Conservation (phyloP, 2,888 invertebrate genomes). For the Byasa hedistus region DNA sequence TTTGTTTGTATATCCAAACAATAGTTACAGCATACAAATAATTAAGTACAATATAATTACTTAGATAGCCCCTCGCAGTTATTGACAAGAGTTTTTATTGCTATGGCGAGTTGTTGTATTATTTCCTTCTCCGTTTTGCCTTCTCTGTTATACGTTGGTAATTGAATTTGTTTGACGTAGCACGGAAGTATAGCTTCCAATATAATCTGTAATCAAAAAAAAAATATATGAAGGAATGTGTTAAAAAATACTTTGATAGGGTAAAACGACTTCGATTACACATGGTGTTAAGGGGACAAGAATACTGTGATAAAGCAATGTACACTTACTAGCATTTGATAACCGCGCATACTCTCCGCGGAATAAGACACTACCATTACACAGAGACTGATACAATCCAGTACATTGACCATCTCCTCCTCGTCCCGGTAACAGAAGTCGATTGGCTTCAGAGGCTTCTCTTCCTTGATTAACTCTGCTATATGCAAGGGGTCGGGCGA, state of each 20-base stretch:
- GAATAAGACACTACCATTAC: constrained; percentile 99
- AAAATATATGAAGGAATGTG: neutral
- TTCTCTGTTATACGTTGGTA: constrained; percentile 92
- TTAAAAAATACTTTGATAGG: too few relatives aligned
- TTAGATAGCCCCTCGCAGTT: constrained; percentile 98
- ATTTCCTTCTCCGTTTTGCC: constrained; percentile 96
- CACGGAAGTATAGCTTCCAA: constrained; percentile 97
- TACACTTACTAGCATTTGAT: constrained; percentile 90
- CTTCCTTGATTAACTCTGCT: constrained; percentile 93
- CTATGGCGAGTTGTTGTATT: constrained; percentile 94
- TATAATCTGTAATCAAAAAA: constrained; percentile 84
- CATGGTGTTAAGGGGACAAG: too few relatives aligned
- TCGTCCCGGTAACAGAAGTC: constrained; percentile 99
- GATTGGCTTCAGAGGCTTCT: constrained; percentile 94
- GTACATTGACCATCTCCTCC: constrained; percentile 96
- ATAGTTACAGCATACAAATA: too few relatives aligned
- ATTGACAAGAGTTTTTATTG: constrained; percentile 96
- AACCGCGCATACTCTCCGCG: constrained; percentile 94
- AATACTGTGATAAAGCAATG: constrained; percentile 9
- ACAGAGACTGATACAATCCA: constrained; percentile 98
- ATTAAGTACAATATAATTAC: constrained; percentile 83
- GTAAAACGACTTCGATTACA: too few relatives aligned
- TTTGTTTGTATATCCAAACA: too few relatives aligned
- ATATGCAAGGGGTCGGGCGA: constrained; percentile 97
- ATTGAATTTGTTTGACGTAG: constrained; percentile 95